Percentiles rank a stretch among this genome's conserved stretches.
Evolutionary conservation across 2,888 invertebrate genomes (phyloP).

Genomic region (Meandrusa payeni): DNA sequence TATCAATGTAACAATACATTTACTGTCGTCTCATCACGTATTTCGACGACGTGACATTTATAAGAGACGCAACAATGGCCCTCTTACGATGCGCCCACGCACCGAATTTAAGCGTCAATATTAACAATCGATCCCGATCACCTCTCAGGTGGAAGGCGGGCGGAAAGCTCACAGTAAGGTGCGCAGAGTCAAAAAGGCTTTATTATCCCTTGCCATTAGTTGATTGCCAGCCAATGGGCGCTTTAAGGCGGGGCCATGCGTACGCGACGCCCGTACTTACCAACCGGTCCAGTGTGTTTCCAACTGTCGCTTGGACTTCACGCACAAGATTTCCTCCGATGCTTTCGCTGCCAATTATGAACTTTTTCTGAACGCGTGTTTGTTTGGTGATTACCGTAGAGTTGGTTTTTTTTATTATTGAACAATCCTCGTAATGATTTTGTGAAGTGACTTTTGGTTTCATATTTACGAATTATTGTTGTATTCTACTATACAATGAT

Average conservation of each 20-base stretch:
- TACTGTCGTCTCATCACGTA: background rate
- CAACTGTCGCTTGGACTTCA: constrained; percentile 62
- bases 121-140: constrained; percentile 50
- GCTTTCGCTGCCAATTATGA: constrained; percentile 53
- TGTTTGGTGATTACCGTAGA: constrained; percentile 35
- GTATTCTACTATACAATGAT: constrained; percentile 54
- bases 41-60: constrained; percentile 11
- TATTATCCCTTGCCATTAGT: constrained; percentile 54
- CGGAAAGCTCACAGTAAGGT: constrained; percentile 61
- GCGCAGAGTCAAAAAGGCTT: constrained; percentile 55
- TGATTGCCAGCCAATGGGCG: constrained; percentile 48
- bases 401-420: constrained; percentile 33
- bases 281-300: constrained; percentile 61
- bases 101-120: constrained; percentile 53
- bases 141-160: constrained; percentile 66
- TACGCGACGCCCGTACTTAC: constrained; percentile 64
- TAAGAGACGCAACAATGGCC: constrained; percentile 34
- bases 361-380: constrained; percentile 52
- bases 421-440: constrained; percentile 44
- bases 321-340: constrained; percentile 39
- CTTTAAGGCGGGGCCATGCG: constrained; percentile 58
- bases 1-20: constrained; percentile 6
- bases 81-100: constrained; percentile 64
- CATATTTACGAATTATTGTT: constrained; percentile 37
- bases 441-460: constrained; percentile 60